Evolutionary conservation across 2,888 invertebrate species (phyloP), one percentile per base, ranked within the genome.

Genomic region (Melinopterus prodromus): DNA sequence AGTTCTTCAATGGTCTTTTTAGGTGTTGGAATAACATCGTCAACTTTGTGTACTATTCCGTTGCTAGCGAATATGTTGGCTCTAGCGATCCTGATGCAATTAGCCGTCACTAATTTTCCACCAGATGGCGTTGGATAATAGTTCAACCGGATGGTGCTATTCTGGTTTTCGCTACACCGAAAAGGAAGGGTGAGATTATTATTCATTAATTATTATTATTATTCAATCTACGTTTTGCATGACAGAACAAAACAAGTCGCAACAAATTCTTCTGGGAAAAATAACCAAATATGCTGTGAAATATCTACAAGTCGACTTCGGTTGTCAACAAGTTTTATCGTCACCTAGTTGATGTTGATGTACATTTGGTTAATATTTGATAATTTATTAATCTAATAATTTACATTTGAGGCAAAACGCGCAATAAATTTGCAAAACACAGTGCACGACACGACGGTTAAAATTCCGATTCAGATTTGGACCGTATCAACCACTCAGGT

Each of bases 31-130:
- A 95, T 88, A 5, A 94, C 91, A n/a, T 91, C 90, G 75, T 92
- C 91, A 15, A 94, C 89, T 0, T 93, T 89, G 86, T 95, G 94
- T 14, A 94, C 90, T 78, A 95, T 91, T 15, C 94, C 94, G 85
- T 94, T 93, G 71, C 91, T 91, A 0, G 94, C 92, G 78, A 92
- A 88, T 84, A 92, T 91, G 87, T 95, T 93, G 37, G 91, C 88
- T 80, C 91, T 91, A 69, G 89, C 90, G 53, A 95, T 88, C 76
- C 91, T 91, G 16, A 92, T 92, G 87, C 95, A 95, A 87, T 95
- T 95, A 9, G 93, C 94, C 6, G 94, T 94, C 36, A 91, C 86
- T 83, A 92, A 86, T 81, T 88, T 88, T 82, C 90, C 90, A 78
- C 86, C 86, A 80, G 88, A 88, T 69, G 90, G 90, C 2, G 90